Conservation (phyloP, 2,888 invertebrate species). For the Apantesis nais region DNA sequence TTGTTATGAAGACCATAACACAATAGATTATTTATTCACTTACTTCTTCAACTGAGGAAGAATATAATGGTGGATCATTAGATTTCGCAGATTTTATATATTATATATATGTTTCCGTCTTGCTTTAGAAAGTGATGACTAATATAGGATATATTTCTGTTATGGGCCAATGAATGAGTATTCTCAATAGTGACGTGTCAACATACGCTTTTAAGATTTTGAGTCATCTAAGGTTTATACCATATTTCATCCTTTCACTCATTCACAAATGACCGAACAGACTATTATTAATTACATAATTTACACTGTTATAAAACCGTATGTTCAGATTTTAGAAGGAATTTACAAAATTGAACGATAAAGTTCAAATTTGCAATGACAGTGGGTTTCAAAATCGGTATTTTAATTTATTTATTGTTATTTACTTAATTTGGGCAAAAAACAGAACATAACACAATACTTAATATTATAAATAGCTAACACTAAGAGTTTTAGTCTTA, state of each 20-base stretch:
- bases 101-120: conserved; percentile 1
- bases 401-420: too few relatives aligned
- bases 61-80: neutral
- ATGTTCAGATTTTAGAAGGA: too few relatives aligned
- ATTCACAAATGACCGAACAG: neutral
- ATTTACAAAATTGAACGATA: too few relatives aligned
- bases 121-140: conserved; percentile 8
- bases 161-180: neutral
- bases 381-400: too few relatives aligned
- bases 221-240: neutral
- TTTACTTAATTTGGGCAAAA: too few relatives aligned
- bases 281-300: neutral
- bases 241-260: neutral
- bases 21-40: neutral
- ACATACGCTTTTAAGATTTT: neutral
- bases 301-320: neutral
- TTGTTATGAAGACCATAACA: neutral
- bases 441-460: too few relatives aligned
- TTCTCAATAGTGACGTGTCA: neutral
- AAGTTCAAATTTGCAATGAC: too few relatives aligned
- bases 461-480: too few relatives aligned
- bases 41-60: neutral
- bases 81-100: neutral
- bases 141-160: neutral
- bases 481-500: too few relatives aligned